Base-by-base conservation (phyloP, 2,888 invertebrate species). In the Hecatera dysodea region DNA sequence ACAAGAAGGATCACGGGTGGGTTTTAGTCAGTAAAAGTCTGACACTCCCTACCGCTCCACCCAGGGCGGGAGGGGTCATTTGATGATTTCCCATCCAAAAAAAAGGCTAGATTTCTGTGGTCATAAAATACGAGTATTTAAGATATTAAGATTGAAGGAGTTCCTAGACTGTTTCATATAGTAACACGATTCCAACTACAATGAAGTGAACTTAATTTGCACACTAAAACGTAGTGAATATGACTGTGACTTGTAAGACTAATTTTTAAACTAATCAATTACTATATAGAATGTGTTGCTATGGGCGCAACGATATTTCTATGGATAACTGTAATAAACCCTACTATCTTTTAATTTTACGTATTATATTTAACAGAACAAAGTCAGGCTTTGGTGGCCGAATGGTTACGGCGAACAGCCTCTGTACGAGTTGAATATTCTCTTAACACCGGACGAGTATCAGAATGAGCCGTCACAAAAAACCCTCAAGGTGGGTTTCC, bases 401-500 rank as follows among this genome's bases (percentile, higher is more conserved):
- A 99, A 99, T 92, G 99, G 99, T 29, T 98, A 97, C 87, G 99
- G 99, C 1, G 91, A 96, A 1, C 99, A 98, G 89, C 96, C 96
- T 0, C 93, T 99, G 6, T 99, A 99, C 88, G 93, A 96, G 9
- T 88, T 98, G 60, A 94, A 94, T 67, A 95, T 97, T 1, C 94
- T 94, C 1, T 96, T 97, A 52, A 87, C 82, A 22, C 92, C 90
- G 33, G 74, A 92, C 48, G 85, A 86, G 1, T 85, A 88, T 33
- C 82, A 93, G 4, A 9, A 66, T 1, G 93, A 96, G 71, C 78
- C 85, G 8, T 90, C 91, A 19, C 86, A 88, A 22, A 97, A 97
- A 88, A 94, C 93, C n/a, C 85, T 98, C 17, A 96, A 94, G 79
- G 96, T 99, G 80, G 99, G 99, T 3, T 99, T 99, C 89, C 96